Evolutionary conservation across 2,888 invertebrate genomes (phyloP).

Genomic region (Tachina fera): DNA sequence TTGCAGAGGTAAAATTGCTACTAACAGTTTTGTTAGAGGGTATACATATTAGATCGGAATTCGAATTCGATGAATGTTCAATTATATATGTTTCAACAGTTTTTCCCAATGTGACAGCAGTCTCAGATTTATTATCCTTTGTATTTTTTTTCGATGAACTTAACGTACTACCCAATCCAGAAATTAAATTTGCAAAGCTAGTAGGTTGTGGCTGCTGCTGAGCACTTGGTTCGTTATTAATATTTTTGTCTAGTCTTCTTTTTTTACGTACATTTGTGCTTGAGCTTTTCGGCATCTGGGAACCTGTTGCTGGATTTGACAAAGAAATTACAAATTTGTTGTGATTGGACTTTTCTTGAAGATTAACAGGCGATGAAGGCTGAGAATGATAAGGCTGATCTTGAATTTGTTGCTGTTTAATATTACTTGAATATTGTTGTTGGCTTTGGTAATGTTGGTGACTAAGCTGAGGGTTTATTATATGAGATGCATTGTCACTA

Average conservation of each 20-base stretch:
- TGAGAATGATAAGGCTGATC: constrained; percentile 69
- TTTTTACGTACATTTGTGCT: constrained; percentile 70
- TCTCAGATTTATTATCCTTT: constrained; percentile 30
- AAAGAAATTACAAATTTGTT: constrained; percentile 60
- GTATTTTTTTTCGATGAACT: constrained; percentile 2
- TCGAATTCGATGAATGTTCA: constrained; percentile 75
- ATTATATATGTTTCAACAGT: constrained; percentile 69
- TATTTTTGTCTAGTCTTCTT: constrained; percentile 65
- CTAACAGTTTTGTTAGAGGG: constrained; percentile 51
- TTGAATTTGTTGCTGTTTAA: constrained; percentile 39
- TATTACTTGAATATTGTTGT: constrained; percentile 42
- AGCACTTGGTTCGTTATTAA: background rate
- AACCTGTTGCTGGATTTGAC: constrained; percentile 63
- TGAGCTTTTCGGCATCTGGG: constrained; percentile 70
- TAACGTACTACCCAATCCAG: constrained; percentile 60
- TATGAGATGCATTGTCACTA: constrained; percentile 40
- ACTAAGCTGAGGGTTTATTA: constrained; percentile 37
- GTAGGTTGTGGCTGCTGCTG: constrained; percentile 72
- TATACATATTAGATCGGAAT: constrained; percentile 66
- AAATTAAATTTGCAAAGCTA: constrained; percentile 76
- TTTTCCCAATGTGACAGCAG: constrained; percentile 24
- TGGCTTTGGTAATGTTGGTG: constrained; percentile 69
- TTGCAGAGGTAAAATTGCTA: constrained; percentile 59
- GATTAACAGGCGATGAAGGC: constrained; percentile 73
- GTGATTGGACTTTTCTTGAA: constrained; percentile 52